Evolutionary conservation across 2,888 invertebrate species (phyloP).

Genomic region (Capitulum mitella): DNA sequence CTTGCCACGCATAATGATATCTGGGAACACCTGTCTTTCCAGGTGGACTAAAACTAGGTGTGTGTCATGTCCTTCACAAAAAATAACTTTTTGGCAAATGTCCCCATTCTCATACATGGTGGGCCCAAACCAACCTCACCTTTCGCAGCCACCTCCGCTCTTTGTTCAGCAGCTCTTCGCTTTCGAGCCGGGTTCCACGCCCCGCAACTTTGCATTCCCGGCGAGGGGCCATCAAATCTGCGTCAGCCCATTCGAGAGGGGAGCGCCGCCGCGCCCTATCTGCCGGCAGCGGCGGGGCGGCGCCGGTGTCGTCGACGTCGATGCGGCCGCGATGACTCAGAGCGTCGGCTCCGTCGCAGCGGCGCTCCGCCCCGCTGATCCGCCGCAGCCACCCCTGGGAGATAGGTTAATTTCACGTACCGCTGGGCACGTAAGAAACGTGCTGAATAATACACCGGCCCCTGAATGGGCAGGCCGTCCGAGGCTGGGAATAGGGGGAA

Average conservation of each 20-base stretch:
- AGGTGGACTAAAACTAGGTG: no score
- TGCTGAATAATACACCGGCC: not conserved
- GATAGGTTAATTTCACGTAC: constrained; percentile 25
- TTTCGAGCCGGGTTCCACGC: not conserved
- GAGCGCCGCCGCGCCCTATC: not conserved
- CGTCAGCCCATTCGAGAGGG: not conserved
- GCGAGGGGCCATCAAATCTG: not conserved
- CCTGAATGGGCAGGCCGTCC: not conserved
- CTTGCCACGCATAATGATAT: no score
- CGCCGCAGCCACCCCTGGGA: constrained; percentile 21
- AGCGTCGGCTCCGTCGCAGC: not conserved
- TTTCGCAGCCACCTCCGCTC: not conserved
- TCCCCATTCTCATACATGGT: no score
- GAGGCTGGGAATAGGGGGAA: not conserved
- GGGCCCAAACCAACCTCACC: not conserved
- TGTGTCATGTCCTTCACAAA: no score
- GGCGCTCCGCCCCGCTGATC: not conserved
- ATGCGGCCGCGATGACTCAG: not conserved
- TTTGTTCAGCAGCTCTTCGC: not conserved
- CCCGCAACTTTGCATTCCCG: not conserved
- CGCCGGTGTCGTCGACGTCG: not conserved
- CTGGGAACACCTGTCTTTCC: no score
- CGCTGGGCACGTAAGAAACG: constrained; percentile 26
- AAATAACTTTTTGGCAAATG: no score
- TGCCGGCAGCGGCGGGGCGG: not conserved